Base-by-base conservation (phyloP, 2,888 invertebrate genomes). In the Perdita meconis region DNA sequence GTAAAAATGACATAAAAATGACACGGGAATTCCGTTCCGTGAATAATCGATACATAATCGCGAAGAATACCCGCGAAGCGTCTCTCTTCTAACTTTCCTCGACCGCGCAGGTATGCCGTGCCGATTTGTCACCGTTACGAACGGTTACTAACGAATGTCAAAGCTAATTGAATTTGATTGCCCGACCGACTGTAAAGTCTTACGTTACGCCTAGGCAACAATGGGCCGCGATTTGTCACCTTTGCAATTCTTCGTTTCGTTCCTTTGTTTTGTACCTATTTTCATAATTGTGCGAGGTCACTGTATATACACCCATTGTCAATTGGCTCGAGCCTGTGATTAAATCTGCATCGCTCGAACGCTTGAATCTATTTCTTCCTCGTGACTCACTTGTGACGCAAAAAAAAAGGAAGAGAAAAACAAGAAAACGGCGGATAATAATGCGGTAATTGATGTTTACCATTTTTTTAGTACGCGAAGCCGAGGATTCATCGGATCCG, bases 121-220 rank as follows among this genome's bases (percentile, higher is more conserved):
- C 1, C 56, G 61, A 53, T 73, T 73, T 61, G 56, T 67, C 42
- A 73, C n/a, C 22, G 56, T n/a, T 42, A 8, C 34, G 64, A 53
- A 59, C 65, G 44, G 24, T 40, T 38, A 19, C 61, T 30, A 53
- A 67, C 75, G 65, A 64, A 56, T 56, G 65, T 76, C 74, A 22
- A 50, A 56, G 74, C 66, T 73, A 73, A 76, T 75, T 76, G 75
- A 66, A 73, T 76, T 66, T 66, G 75, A 76, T 75, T 56, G 40
- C 50, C 19, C 36, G 55, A 47, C 57, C 34, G 24, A 8, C 19
- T 12, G 57, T 57, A 40, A 73, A 53, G 55, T 34, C 55, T 73
- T 12, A 30, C 59, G 59, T 40, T 65, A 26, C 59, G 22, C 3
- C 44, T 10, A 16, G 38, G 16, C 36, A 59, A 75, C 73, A 64